Base-by-base conservation (phyloP, 2,888 invertebrate species). In the Aleiodes leptofemur region DNA sequence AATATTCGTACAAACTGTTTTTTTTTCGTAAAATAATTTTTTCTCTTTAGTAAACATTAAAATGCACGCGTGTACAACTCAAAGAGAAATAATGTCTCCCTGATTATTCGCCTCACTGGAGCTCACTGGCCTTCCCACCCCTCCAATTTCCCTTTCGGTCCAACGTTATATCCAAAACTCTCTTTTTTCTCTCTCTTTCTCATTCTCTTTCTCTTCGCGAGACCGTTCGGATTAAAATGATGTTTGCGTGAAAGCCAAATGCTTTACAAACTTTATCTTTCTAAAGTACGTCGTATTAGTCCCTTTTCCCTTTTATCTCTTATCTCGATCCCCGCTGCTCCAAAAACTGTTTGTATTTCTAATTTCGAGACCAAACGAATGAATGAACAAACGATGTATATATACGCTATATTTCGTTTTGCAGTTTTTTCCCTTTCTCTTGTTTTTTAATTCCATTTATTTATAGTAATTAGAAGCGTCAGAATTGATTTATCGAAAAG, bases 11-110 rank as follows among this genome's bases (percentile, higher is more conserved):
- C 61, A 34, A 61, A 77, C 73, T 64, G 76, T 23, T 23, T 23
- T 23, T 23, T 23, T 23, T 74, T n/a, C 6, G 16, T 9, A 16
- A 13, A 34, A 16, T 80, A 69, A 57, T 57, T 57, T 29, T 9
- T 29, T 57, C 29, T 8, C 23, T 59, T 34, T 31, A 23, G 23
- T 29, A n/a, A 59, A 59, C 34, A 38, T 34, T 59, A 34, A 59
- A 59, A 59, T 68, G 69, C 70, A 70, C 73, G 56, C 69, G 74
- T 76, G 80, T 82, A 82, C 81, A 76, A 69, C 86, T 87, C 88
- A 88, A 88, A 88, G 88, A 86, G 88, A 89, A 88, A 88, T 89
- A 89, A 89, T 89, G 89, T 88, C 88, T 86, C 87, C 83, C 88
- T 89, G 89, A 89, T 89, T 89, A 88, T 88, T 88, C 88, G 88